Evolutionary conservation across 2,888 invertebrate genomes (phyloP).

Genomic region (Cynaeus angustus): DNA sequence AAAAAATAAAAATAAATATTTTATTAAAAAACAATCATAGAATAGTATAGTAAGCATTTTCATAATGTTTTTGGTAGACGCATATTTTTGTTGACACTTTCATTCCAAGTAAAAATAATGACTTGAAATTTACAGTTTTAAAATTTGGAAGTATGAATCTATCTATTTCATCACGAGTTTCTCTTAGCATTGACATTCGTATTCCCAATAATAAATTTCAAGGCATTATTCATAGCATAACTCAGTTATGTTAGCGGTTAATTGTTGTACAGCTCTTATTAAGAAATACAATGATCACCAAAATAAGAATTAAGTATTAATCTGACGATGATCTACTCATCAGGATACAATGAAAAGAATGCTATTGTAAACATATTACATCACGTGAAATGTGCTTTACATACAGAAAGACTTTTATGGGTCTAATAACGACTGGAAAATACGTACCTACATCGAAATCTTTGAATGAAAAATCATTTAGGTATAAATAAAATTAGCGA

Average conservation of each 20-base stretch:
- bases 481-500: slow-evolving; percentile 34
- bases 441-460: slow-evolving; percentile 3
- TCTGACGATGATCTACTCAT: slow-evolving; percentile 27
- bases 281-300: slow-evolving; percentile 7
- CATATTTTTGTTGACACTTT: too few relatives aligned
- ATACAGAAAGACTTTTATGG: slow-evolving; percentile 14
- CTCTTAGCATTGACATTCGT: slow-evolving; percentile 6
- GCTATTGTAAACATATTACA: slow-evolving; percentile 33
- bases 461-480: slow-evolving; percentile 25
- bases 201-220: slow-evolving; percentile 23
- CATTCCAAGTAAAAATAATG: too few relatives aligned
- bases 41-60: too few relatives aligned
- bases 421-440: slow-evolving; percentile 16
- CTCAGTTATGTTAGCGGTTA: slow-evolving; percentile 1
- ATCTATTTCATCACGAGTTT: neutral
- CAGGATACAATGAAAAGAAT: slow-evolving; percentile 31
- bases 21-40: too few relatives aligned
- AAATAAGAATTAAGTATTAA: slow-evolving; percentile 23
- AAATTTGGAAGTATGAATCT: too few relatives aligned
- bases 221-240: slow-evolving; percentile 20
- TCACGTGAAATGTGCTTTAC: slow-evolving; percentile 33
- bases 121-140: too few relatives aligned
- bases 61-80: too few relatives aligned
- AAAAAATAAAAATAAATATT: too few relatives aligned
- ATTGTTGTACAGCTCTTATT: slow-evolving; percentile 23